Percentiles rank a stretch among this genome's conserved stretches.
phyloP scores from a whole-genome alignment of 1,140 invertebrate species.

The Carcinoscorpius rotundicauda region DNA sequence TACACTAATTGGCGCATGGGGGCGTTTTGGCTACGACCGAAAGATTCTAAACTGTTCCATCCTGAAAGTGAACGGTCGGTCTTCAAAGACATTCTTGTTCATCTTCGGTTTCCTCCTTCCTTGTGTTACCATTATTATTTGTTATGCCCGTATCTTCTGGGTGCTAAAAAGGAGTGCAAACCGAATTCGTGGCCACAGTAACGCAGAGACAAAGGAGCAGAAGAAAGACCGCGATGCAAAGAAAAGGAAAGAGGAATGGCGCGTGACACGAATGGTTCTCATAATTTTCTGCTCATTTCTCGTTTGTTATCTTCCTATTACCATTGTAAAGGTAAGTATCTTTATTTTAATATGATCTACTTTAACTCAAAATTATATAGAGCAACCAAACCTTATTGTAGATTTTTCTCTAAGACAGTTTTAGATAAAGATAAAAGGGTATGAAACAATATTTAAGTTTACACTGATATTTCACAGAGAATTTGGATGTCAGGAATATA shows the following conservation, averaged over 20 bases:
- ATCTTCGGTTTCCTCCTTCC: slow-evolving; percentile 66
- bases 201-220: neutral
- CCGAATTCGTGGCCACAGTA: slow-evolving; percentile 10
- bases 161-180: slow-evolving; percentile 46
- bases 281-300: slow-evolving; percentile 74
- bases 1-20: slow-evolving; percentile 67
- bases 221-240: slow-evolving; percentile 13
- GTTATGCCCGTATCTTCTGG: slow-evolving; percentile 74
- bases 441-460: no score
- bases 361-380: no score
- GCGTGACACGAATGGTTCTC: slow-evolving; percentile 68
- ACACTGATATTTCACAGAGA: no score
- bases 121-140: slow-evolving; percentile 64
- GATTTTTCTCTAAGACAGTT: no score
- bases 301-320: slow-evolving; percentile 67
- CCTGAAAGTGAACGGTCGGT: slow-evolving; percentile 49
- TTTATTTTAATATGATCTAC: no score
- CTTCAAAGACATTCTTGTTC: slow-evolving; percentile 75
- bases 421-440: no score
- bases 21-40: slow-evolving; percentile 56
- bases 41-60: slow-evolving; percentile 24
- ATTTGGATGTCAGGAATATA: no score
- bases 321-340: slow-evolving; percentile 59
- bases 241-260: slow-evolving; percentile 26
- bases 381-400: no score